Conservation (phyloP, 1,140 invertebrate genomes). For the Lepidostoma basale region DNA sequence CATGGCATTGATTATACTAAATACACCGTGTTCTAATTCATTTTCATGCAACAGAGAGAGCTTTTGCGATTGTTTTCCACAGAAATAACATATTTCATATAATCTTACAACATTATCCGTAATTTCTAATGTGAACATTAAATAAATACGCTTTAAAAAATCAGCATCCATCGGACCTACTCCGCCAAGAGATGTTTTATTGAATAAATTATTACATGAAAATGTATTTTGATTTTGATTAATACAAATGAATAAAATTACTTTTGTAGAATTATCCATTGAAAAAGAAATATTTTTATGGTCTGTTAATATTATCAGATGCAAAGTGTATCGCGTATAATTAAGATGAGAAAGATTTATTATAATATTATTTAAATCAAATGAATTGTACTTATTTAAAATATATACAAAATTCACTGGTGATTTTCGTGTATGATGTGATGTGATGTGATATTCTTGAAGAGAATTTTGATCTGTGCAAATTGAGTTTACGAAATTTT, state of each 20-base stretch:
- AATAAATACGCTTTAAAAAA: not conserved
- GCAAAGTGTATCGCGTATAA: not conserved
- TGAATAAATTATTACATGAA: not conserved
- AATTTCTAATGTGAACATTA: conserved; percentile 15
- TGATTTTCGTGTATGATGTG: too few species aligned
- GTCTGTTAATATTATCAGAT: not conserved
- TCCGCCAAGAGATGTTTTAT: not conserved
- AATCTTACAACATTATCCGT: conserved; percentile 5
- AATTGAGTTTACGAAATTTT: not conserved
- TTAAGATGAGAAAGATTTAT: too few species aligned
- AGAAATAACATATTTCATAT: conserved; percentile 36
- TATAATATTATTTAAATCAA: too few species aligned
- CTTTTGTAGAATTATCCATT: not conserved
- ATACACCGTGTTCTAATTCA: not conserved
- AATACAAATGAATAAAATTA: conserved; percentile 1
- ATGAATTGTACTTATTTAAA: too few species aligned
- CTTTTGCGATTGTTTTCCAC: conserved; percentile 26
- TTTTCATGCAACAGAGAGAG: not conserved
- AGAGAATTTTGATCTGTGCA: not conserved
- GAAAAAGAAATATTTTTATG: not conserved
- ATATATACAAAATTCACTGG: too few species aligned
- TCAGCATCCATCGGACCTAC: not conserved
- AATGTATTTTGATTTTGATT: not conserved
- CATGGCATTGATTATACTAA: not conserved
- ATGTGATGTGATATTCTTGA: too few species aligned